These are phyloP conservation scores for Nezara viridula DNA, from an alignment of 2,888 invertebrate species.

Conservation along the genomic window DNA sequence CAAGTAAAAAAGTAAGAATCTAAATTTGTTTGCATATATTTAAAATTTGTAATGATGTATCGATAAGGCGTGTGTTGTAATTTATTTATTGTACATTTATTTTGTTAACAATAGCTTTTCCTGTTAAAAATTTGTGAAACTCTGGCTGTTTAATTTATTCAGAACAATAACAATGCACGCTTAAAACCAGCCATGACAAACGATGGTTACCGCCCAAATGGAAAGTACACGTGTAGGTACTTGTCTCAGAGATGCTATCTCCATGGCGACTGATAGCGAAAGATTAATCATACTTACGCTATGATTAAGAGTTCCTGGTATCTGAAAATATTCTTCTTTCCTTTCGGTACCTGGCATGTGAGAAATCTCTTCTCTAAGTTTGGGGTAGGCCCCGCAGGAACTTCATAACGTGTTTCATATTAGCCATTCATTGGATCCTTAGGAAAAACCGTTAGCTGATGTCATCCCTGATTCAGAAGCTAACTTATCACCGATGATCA, in stretches of 20 bases:
- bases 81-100: neutral
- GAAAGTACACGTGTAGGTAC: constrained; percentile 41
- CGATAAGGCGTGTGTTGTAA: too few species aligned
- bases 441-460: neutral
- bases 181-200: neutral
- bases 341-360: neutral
- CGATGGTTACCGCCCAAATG: neutral
- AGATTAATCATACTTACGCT: constrained; percentile 15
- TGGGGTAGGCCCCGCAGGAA: neutral
- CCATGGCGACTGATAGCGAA: constrained; percentile 21
- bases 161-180: neutral
- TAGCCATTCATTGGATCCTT: neutral
- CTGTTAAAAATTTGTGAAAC: neutral
- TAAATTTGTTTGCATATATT: too few species aligned
- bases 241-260: constrained; percentile 11
- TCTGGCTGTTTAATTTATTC: neutral
- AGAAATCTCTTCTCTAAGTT: neutral
- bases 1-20: too few species aligned
- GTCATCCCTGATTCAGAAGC: constrained; percentile 1
- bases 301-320: neutral
- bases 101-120: neutral
- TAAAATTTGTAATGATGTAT: too few species aligned
- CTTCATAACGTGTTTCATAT: neutral
- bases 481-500: too few species aligned
- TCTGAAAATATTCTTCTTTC: neutral